phyloP scores from a whole-genome alignment of 1,140 invertebrate species.

The Nautilus pompilius region DNA sequence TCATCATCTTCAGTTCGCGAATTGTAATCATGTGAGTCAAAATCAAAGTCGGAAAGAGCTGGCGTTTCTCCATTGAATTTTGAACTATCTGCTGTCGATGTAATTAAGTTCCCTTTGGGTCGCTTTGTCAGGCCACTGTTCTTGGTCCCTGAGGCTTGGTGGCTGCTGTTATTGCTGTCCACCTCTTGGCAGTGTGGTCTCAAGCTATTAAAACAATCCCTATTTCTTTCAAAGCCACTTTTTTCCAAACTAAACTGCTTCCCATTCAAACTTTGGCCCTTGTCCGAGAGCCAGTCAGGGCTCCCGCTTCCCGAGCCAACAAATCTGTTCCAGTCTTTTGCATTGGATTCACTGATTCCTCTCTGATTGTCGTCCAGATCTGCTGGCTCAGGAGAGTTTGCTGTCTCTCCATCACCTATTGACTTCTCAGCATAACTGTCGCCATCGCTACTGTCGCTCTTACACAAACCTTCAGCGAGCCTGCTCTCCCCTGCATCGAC shows the following conservation, averaged over 20 bases:
- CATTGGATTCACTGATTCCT: not conserved
- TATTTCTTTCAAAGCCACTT: not conserved
- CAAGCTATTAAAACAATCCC: not conserved
- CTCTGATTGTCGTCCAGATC: not conserved
- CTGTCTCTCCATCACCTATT: too few relatives aligned
- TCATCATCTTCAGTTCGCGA: not conserved
- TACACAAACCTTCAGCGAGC: not conserved
- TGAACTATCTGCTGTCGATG: not conserved
- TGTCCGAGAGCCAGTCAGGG: not conserved
- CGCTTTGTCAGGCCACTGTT: not conserved
- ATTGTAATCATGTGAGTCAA: not conserved
- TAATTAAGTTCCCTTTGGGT: not conserved
- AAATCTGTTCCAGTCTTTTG: not conserved
- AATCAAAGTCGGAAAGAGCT: slow-evolving; percentile 2
- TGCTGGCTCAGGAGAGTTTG: too few relatives aligned
- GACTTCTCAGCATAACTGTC: too few relatives aligned
- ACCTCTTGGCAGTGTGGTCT: slow-evolving; percentile 8
- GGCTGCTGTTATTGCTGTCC: not conserved
- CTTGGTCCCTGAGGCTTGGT: not conserved
- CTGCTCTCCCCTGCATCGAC: not conserved
- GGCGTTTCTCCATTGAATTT: slow-evolving; percentile 18
- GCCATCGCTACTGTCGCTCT: not conserved
- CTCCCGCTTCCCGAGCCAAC: not conserved
- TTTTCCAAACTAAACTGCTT: slow-evolving; percentile 4
- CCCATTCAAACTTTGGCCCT: not conserved